A percentile compares a stretch with the other conserved stretches of the same genome.
Conservation (phyloP, 2,888 invertebrate species). For the Cryptocheilus praepositus region DNA sequence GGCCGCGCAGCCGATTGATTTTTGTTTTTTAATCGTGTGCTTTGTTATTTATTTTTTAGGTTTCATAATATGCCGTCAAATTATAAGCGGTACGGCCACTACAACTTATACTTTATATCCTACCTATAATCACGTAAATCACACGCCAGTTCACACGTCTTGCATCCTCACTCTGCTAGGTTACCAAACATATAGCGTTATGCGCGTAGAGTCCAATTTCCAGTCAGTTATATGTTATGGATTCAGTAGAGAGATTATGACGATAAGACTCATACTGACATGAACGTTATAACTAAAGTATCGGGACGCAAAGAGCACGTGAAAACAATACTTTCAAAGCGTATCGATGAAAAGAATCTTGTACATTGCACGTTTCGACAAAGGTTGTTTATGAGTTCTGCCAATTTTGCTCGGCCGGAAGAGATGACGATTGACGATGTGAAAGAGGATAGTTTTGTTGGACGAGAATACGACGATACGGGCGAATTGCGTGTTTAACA, state of each 20-base stretch:
- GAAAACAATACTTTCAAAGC: not conserved
- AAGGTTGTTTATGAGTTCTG: not conserved
- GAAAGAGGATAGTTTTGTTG: constrained; percentile 7
- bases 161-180: constrained; percentile 58
- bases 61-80: constrained; percentile 74
- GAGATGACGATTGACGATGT: constrained; percentile 7
- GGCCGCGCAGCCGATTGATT: constrained; percentile 30
- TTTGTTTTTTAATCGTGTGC: constrained; percentile 64
- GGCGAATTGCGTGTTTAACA: no score
- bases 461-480: no score
- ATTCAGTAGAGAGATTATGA: constrained; percentile 14
- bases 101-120: constrained; percentile 60
- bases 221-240: constrained; percentile 14
- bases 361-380: constrained; percentile 2
- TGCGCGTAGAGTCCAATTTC: constrained; percentile 31
- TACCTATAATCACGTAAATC: constrained; percentile 51
- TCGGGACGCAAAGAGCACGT: not conserved
- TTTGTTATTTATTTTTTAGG: constrained; percentile 73
- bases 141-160: constrained; percentile 32
- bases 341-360: not conserved
- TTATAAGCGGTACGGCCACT: constrained; percentile 74
- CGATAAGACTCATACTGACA: constrained; percentile 8
- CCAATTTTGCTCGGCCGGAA: not conserved
- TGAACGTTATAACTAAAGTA: not conserved
- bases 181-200: constrained; percentile 30